Base-by-base conservation (phyloP, 2,797 vertebrate genomes). In the Amblyopsis hoosieri region DNA sequence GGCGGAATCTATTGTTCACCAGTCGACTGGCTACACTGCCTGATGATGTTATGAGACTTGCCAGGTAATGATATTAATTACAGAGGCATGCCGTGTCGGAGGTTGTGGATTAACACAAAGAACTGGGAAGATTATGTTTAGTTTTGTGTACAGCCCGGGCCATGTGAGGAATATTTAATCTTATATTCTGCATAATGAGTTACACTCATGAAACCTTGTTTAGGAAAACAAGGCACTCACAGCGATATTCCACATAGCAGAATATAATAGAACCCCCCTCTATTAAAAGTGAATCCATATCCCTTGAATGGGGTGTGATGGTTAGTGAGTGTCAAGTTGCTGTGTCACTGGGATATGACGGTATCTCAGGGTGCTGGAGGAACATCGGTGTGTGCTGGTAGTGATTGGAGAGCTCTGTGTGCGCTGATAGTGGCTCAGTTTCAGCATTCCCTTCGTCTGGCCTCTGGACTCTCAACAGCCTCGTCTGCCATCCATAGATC, bases 1-100 rank as follows among this genome's bases (percentile, higher is more conserved):
- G 86, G 60, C 77, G 1, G 61, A 64, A 70, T 65, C 84, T 66
- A 84, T 90, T 91, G 89, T 91, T 87, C 78, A 45, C 59, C 54
- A 69, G 77, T 63, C 70, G 80, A 75, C 51, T 63, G 78, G 79
- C 73, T 79, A 82, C 79, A 74, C 73, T 73, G 75, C 76, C 81
- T 81, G 84, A 85, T 89, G 84, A 87, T 90, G 84, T 89, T 89
- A 87, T 85, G 78, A 88, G 80, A 78, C 80, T 81, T 73, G 80
- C 83, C 67, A 80, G 74, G 71, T 89, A 85, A 87, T 87, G 79
- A 81, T 78, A 90, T 91, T 91, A 91, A 93, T 91, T 90, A 89
- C 73, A 83, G 60, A 59, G 81, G 81, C 81, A 83, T 46, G 76
- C 72, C 12, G 74, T 55, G 23, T 59, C 46, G 54, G 60, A 72